Evolutionary conservation across 2,888 invertebrate genomes (phyloP).

Genomic region (Blastobasis adustella): DNA sequence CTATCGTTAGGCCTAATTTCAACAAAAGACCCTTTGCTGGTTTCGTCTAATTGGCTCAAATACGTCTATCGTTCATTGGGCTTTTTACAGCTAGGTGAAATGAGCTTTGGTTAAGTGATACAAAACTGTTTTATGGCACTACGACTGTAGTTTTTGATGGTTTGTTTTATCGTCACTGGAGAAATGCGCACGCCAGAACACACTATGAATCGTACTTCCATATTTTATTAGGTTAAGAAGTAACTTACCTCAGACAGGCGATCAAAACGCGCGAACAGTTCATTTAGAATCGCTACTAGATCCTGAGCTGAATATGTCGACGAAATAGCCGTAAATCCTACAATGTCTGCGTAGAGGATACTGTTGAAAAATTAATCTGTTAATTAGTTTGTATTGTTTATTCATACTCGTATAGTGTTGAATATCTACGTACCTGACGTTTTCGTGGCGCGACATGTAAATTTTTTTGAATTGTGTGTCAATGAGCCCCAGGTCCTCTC

Average conservation of each 20-base stretch:
- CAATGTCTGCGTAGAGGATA: slow-evolving; percentile 98
- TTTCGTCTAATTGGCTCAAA: no score
- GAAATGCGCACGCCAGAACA: no score
- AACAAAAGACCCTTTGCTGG: not conserved
- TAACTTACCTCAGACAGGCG: slow-evolving; percentile 84
- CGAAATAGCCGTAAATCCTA: slow-evolving; percentile 97
- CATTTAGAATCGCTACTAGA: slow-evolving; percentile 95
- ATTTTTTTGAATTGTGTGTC: slow-evolving; percentile 98
- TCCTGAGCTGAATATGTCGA: slow-evolving; percentile 97
- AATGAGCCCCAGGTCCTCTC: slow-evolving; percentile 92
- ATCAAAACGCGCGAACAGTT: slow-evolving; percentile 96
- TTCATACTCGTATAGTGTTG: not conserved
- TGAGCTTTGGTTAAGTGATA: no score
- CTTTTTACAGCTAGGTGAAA: no score
- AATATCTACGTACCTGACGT: slow-evolving; percentile 85
- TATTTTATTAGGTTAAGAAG: not conserved
- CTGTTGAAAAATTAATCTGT: slow-evolving; percentile 63
- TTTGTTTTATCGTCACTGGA: no score
- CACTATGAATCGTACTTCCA: no score
- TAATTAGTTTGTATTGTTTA: not conserved
- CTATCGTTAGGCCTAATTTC: not conserved
- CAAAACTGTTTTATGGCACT: no score
- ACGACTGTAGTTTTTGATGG: no score
- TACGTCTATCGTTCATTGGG: no score
- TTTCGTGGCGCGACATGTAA: slow-evolving; percentile 97